A percentile compares a stretch with the other conserved stretches of the same genome.
Conservation (phyloP, 2,113 vertebrate genomes). For the Todiramphus saurophagus region DNA sequence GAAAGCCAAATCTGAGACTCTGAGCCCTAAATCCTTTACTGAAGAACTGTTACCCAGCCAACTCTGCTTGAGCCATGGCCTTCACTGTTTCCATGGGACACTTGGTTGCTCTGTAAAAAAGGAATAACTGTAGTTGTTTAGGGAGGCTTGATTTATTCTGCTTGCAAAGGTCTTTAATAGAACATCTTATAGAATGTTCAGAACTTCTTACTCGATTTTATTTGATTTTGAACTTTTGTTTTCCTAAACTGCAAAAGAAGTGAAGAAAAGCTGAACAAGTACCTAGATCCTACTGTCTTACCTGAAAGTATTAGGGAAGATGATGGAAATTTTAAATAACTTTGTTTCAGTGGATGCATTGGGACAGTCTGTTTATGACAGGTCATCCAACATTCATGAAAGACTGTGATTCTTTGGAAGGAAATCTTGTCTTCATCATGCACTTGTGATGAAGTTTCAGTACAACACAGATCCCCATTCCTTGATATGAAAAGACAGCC, state of each 20-base stretch:
- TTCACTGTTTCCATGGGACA: neutral
- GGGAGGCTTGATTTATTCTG: neutral
- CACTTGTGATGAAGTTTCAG: neutral
- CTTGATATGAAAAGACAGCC: neutral
- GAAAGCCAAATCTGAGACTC: neutral
- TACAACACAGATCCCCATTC: neutral
- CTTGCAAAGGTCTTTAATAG: neutral
- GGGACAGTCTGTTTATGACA: neutral
- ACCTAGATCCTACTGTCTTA: neutral
- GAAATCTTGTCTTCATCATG: neutral
- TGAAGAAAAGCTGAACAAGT: neutral
- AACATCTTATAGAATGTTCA: neutral
- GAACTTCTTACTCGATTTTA: neutral
- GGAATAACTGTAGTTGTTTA: neutral
- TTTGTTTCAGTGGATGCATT: neutral
- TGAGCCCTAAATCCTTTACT: neutral
- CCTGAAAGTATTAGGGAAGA: neutral
- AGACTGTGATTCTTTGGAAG: neutral
- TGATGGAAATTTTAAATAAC: neutral
- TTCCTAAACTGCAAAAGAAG: neutral
- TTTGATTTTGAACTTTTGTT: neutral
- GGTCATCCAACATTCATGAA: neutral
- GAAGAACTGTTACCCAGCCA: neutral
- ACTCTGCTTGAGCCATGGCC: neutral
- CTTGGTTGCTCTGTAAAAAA: neutral